A percentile compares a stretch with the other conserved stretches of the same genome.
Evolutionary conservation across 2,113 vertebrate species (phyloP).

Genomic region (Cynoglossus semilaevis): DNA sequence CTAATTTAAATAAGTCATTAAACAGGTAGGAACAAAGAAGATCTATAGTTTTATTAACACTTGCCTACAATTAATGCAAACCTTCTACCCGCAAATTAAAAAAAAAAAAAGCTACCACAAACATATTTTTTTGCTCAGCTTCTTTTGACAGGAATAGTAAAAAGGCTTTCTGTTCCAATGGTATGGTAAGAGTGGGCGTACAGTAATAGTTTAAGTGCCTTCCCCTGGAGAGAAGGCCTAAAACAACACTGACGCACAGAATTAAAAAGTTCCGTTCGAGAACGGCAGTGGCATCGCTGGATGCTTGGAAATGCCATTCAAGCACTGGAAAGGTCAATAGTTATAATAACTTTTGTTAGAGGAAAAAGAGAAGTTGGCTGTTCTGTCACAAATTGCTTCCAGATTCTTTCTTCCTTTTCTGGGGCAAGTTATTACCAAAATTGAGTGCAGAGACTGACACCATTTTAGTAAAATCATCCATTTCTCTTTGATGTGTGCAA

Average conservation of each 20-base stretch:
- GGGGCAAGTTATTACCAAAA: conserved; percentile 75
- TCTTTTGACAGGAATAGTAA: background rate
- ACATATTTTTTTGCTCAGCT: too few species aligned
- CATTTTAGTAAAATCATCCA: conserved; percentile 69
- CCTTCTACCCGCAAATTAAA: too few species aligned
- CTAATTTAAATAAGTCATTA: too few species aligned
- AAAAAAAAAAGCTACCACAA: too few species aligned
- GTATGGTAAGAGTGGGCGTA: conserved; percentile 24
- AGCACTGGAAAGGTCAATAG: conserved; percentile 79
- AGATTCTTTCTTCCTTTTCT: conserved; percentile 67
- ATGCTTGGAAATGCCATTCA: conserved; percentile 76
- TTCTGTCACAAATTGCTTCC: conserved; percentile 79
- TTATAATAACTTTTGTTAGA: conserved; percentile 80
- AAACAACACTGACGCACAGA: conserved; percentile 70
- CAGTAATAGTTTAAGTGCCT: conserved; percentile 62
- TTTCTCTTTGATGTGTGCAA: conserved; percentile 66
- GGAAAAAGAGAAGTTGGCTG: conserved; percentile 68
- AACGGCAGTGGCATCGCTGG: conserved; percentile 67
- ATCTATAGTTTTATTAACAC: too few species aligned
- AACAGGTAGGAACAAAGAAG: too few species aligned
- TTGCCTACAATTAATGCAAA: too few species aligned
- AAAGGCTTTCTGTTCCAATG: conserved; percentile 10
- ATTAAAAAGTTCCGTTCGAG: conserved; percentile 75
- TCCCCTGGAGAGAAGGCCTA: conserved; percentile 61
- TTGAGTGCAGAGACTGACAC: conserved; percentile 75